phyloP scores from a whole-genome alignment of 2,888 invertebrate genomes.

The Drosophila flavopinicola region DNA sequence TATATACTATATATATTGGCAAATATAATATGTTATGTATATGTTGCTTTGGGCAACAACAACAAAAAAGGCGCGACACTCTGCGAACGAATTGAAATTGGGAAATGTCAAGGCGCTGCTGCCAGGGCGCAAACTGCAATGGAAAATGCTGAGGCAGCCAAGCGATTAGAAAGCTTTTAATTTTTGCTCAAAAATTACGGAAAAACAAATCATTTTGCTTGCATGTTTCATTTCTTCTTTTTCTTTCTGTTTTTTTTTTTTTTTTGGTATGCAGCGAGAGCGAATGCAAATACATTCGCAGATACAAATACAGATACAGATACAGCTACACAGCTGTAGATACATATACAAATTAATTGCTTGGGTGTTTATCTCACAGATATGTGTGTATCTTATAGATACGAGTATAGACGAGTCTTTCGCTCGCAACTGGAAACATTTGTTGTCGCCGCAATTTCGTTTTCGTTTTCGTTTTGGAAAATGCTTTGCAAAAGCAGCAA shows the following conservation, averaged over 20 bases:
- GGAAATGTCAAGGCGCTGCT: constrained; percentile 72
- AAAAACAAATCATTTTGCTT: constrained; percentile 66
- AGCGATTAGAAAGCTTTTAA: constrained; percentile 77
- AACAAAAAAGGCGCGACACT: constrained; percentile 59
- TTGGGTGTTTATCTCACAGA: constrained; percentile 26
- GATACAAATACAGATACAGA: constrained; percentile 22
- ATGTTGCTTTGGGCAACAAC: constrained; percentile 14
- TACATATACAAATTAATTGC: constrained; percentile 38
- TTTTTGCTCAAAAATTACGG: constrained; percentile 69
- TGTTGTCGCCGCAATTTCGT: constrained; percentile 46
- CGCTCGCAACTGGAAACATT: constrained; percentile 41
- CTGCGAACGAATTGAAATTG: constrained; percentile 46
- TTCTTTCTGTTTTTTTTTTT: neutral
- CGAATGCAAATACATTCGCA: constrained; percentile 34
- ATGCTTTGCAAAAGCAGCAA: constrained; percentile 8
- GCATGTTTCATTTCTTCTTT: constrained; percentile 32
- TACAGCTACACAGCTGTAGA: constrained; percentile 33
- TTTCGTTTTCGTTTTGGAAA: constrained; percentile 52
- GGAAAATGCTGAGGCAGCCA: constrained; percentile 56
- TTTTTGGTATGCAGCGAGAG: constrained; percentile 27
- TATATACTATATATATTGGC: constrained; percentile 20
- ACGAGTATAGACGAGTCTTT: neutral
- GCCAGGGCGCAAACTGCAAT: constrained; percentile 71
- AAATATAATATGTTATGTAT: constrained; percentile 13
- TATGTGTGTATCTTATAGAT: constrained; percentile 10